phyloP scores from a whole-genome alignment of 2,888 invertebrate genomes.

The Panopea generosa region DNA sequence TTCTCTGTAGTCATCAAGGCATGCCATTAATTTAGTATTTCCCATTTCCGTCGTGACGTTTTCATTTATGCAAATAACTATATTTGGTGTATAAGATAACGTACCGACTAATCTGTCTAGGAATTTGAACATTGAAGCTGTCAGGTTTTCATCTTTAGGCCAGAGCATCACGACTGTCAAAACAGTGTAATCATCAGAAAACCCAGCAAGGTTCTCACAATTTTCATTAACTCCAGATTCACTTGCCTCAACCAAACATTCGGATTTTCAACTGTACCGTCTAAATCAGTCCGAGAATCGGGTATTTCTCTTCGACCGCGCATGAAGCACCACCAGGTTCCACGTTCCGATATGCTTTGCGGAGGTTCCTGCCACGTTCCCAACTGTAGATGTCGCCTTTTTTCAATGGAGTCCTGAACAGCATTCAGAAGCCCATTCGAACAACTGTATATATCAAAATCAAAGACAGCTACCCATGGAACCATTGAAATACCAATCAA shows the following conservation, averaged over 20 bases:
- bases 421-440: constrained; percentile 53
- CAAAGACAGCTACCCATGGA: constrained; percentile 68
- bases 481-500: constrained; percentile 49
- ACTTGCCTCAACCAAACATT: constrained; percentile 27
- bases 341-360: constrained; percentile 31
- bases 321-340: constrained; percentile 58
- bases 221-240: constrained; percentile 22
- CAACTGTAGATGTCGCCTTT: constrained; percentile 42
- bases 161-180: constrained; percentile 59
- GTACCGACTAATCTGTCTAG: constrained; percentile 28
- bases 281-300: constrained; percentile 33
- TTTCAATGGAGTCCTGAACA: constrained; percentile 40
- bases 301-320: constrained; percentile 58
- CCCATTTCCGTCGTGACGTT: constrained; percentile 11
- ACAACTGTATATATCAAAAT: constrained; percentile 57
- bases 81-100: constrained; percentile 30
- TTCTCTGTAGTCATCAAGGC: constrained; percentile 14
- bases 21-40: constrained; percentile 13
- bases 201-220: constrained; percentile 42
- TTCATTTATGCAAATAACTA: constrained; percentile 44
- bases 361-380: constrained; percentile 42
- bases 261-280: constrained; percentile 22
- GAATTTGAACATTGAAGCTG: constrained; percentile 32
- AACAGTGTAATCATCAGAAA: constrained; percentile 52
- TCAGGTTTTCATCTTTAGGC: constrained; percentile 43